Conservation (phyloP, 2,797 vertebrate genomes). For the Crocidura indochinensis region DNA sequence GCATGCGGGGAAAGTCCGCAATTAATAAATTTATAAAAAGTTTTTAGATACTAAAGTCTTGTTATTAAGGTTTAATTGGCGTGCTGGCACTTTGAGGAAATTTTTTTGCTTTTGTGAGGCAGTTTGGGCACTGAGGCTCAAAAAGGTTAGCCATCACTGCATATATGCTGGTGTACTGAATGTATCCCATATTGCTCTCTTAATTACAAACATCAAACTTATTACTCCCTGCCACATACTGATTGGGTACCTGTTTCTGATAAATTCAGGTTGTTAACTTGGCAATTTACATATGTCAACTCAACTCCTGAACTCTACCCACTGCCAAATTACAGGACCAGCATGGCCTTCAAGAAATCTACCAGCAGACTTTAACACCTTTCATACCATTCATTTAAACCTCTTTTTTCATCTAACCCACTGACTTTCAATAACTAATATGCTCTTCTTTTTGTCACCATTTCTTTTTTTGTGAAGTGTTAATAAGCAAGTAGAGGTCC, state of each 20-base stretch:
- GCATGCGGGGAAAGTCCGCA: too few relatives aligned
- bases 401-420: slow-evolving; percentile 19
- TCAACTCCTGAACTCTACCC: neutral
- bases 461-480: slow-evolving; percentile 68
- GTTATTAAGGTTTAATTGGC: too few relatives aligned
- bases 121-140: too few relatives aligned
- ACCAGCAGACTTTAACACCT: slow-evolving; percentile 31
- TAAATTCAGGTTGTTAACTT: neutral
- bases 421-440: slow-evolving; percentile 39
- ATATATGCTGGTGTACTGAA: neutral
- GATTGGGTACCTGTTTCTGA: neutral
- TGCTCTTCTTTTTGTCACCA: slow-evolving; percentile 33
- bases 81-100: too few relatives aligned
- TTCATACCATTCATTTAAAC: slow-evolving; percentile 36
- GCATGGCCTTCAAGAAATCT: slow-evolving; percentile 24
- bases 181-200: neutral
- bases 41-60: too few relatives aligned
- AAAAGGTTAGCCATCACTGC: too few relatives aligned
- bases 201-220: neutral
- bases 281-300: neutral
- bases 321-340: slow-evolving; percentile 19
- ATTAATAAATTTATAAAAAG: too few relatives aligned
- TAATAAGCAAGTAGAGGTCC: slow-evolving; percentile 74
- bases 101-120: too few relatives aligned
- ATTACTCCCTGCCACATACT: neutral